Base-by-base conservation (phyloP, 2,888 invertebrate species). In the Mayetiola destructor region DNA sequence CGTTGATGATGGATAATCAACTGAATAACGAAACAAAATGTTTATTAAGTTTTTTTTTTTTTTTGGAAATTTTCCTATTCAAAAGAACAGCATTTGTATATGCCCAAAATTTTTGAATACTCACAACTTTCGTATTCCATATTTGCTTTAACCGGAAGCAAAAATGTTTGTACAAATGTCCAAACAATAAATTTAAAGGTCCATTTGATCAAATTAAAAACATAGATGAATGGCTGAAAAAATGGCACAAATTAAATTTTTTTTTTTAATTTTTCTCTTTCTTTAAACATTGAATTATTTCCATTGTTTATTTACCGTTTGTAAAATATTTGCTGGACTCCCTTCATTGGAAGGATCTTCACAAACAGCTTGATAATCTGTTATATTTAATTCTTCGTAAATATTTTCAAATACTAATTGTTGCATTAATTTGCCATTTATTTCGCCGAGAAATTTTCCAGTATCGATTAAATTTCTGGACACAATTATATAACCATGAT, bases 351-450 rank as follows among this genome's bases (percentile, higher is more conserved):
- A 81, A 56, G 78, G 77, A 61, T 84, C 80, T 64, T 88, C 87
- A 69, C 92, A 93, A 20, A 91, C 88, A 0, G 87, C 90, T 72
- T 93, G 93, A 67, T 92, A 93, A 69, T 93, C 92, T 62, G 84
- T 84, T 57, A 91, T 79, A 57, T 80, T 77, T 12, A 90, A 80
- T 57, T 80, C 76, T 63, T 80, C 82, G 69, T 81, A 93, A 35
- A 93, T 82, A 9, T 81, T 81, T 60, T 85, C 84, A 59, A 81
- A 78, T 0, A 91, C 78, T 55, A 88, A 71, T 63, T 77, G 79
- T 58, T 78, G 74, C 86, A 92, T 88, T 23, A 91, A 79, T 48
- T 82, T 80, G 2, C 84, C 82, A 60, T 85, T 80, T 52, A 92
- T 80, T 67, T 85, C 86, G 1, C 93, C 94, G 66, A 93, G 88